A percentile compares a stretch with the other conserved stretches of the same genome.
Conservation (phyloP, 2,113 vertebrate species). For the Motacilla alba region DNA sequence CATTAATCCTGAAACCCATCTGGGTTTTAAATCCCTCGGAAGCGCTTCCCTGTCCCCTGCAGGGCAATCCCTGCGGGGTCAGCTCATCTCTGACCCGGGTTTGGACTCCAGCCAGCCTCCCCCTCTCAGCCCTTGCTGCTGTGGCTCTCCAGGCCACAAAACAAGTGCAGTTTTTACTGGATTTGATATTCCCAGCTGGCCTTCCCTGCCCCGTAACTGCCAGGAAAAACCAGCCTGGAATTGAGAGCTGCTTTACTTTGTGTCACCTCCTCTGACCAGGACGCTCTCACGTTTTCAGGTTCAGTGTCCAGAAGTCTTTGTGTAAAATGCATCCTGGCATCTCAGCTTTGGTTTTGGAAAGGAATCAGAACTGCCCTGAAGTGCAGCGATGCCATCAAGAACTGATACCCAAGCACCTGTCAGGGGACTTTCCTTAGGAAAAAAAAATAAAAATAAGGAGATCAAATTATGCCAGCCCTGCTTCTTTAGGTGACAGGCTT, state of each 20-base stretch:
- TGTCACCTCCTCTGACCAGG: background rate
- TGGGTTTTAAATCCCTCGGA: background rate
- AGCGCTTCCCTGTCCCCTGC: background rate
- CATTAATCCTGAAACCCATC: background rate
- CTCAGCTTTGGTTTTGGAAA: background rate
- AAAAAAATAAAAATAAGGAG: background rate
- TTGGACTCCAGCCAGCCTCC: background rate
- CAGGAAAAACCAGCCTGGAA: background rate
- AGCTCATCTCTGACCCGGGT: too few species aligned
- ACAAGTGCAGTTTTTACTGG: background rate
- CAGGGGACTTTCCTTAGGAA: background rate
- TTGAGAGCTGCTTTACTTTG: background rate
- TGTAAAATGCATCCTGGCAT: accelerated
- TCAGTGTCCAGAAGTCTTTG: background rate
- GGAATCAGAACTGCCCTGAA: background rate
- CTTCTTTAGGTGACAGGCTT: background rate
- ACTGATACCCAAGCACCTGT: background rate
- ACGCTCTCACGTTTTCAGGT: background rate
- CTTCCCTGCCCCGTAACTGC: background rate
- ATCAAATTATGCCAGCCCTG: background rate
- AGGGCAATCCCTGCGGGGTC: background rate
- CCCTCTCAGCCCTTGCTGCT: background rate
- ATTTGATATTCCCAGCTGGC: background rate
- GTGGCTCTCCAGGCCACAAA: background rate
- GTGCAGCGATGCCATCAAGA: background rate